Conservation (phyloP, 2,113 vertebrate genomes). For the Alligator sinensis region DNA sequence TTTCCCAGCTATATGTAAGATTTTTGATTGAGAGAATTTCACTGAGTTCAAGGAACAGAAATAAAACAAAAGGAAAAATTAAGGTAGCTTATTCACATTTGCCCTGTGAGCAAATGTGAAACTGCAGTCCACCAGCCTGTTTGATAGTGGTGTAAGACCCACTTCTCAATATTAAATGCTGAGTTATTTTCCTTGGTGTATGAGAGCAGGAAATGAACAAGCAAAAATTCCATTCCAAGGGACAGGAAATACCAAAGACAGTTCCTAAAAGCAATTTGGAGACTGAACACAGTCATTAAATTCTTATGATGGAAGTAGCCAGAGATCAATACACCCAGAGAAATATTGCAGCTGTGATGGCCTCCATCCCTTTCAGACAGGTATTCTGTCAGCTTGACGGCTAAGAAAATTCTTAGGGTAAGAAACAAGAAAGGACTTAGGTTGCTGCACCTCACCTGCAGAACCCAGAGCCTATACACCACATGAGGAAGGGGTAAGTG, state of each 20-base stretch:
- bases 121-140: neutral
- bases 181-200: neutral
- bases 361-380: neutral
- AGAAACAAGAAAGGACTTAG: no score
- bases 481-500: no score
- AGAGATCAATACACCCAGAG: neutral
- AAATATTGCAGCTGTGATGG: neutral
- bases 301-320: neutral
- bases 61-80: neutral
- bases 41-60: neutral
- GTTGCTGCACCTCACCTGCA: no score
- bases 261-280: neutral
- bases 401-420: neutral
- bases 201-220: neutral
- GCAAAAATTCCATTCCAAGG: neutral
- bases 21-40: neutral
- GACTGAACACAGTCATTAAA: conserved; percentile 13
- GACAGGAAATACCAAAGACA: neutral
- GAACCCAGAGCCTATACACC: no score
- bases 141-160: neutral
- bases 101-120: neutral
- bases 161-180: neutral
- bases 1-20: neutral
- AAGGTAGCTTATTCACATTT: neutral
- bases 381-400: neutral